Evolutionary conservation across 2,797 vertebrate genomes (phyloP).

Genomic region (Chrysocyon brachyurus): DNA sequence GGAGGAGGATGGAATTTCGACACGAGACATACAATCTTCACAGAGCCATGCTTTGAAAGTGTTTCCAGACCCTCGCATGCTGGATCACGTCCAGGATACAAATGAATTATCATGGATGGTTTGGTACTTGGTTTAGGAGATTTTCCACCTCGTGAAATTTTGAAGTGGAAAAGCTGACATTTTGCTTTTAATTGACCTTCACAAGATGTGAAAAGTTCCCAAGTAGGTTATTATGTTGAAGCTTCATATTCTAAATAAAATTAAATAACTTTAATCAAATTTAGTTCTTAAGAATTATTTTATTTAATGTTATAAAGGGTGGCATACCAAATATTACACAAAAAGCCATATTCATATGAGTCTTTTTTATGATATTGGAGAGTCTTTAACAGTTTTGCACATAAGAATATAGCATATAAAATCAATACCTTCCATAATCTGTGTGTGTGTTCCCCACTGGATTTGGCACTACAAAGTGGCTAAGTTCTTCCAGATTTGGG

Average conservation of each 20-base stretch:
- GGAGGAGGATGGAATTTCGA: constrained; percentile 73
- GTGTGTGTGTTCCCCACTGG: not conserved
- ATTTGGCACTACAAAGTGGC: not conserved
- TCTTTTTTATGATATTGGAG: not conserved
- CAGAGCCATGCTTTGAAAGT: constrained; percentile 77
- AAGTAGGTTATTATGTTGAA: not conserved
- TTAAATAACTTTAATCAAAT: not conserved
- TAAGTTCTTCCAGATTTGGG: constrained; percentile 65
- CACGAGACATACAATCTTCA: constrained; percentile 80
- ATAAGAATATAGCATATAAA: not conserved
- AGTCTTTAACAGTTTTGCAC: not conserved
- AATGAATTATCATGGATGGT: not conserved
- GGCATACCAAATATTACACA: not conserved
- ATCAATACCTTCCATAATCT: not conserved
- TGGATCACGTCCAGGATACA: not conserved
- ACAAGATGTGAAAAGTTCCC: not conserved
- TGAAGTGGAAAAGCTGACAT: constrained; percentile 43
- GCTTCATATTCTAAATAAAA: not conserved
- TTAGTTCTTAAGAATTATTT: not conserved
- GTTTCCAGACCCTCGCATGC: constrained; percentile 69
- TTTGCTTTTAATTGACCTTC: constrained; percentile 38
- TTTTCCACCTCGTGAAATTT: not conserved
- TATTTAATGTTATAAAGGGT: not conserved
- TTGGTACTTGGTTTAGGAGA: not conserved
- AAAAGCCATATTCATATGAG: not conserved